Conservation (phyloP, 2,797 vertebrate species). For the Sandelia bainsii region DNA sequence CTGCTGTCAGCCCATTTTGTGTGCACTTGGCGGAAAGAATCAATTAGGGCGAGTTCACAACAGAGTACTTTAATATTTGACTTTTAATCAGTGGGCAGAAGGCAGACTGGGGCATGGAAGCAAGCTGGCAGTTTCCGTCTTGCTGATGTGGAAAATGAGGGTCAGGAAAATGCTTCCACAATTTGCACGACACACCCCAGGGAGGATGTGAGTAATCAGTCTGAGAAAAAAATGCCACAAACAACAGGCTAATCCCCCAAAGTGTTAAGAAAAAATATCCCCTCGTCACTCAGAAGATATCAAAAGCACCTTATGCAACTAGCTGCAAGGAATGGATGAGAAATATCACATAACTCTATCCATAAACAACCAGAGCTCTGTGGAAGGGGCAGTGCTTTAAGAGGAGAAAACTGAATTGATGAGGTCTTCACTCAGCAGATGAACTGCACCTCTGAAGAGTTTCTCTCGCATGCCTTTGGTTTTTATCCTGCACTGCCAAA, state of each 20-base stretch:
- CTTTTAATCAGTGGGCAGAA: constrained; percentile 80
- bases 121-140: constrained; percentile 61
- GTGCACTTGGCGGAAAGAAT: constrained; percentile 83
- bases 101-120: constrained; percentile 58
- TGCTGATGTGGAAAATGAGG: constrained; percentile 77
- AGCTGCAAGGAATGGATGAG: constrained; percentile 57
- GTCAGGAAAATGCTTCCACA: constrained; percentile 50
- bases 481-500: constrained; percentile 62
- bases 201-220: constrained; percentile 32
- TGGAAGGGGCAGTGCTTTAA: constrained; percentile 54
- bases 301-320: constrained; percentile 72
- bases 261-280: constrained; percentile 47
- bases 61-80: constrained; percentile 85
- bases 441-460: constrained; percentile 73
- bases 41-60: constrained; percentile 82
- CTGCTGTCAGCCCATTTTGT: constrained; percentile 86
- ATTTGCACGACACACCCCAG: constrained; percentile 31
- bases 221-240: constrained; percentile 29
- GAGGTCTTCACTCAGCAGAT: constrained; percentile 56
- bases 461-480: constrained; percentile 55
- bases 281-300: constrained; percentile 55
- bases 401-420: constrained; percentile 55
- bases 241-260: constrained; percentile 50
- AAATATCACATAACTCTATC: constrained; percentile 36
- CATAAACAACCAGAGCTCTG: constrained; percentile 37